A percentile compares a stretch with the other conserved stretches of the same genome.
Conservation (phyloP, 92 coral and sea anemone species). For the Palythoa caribaeorum region DNA sequence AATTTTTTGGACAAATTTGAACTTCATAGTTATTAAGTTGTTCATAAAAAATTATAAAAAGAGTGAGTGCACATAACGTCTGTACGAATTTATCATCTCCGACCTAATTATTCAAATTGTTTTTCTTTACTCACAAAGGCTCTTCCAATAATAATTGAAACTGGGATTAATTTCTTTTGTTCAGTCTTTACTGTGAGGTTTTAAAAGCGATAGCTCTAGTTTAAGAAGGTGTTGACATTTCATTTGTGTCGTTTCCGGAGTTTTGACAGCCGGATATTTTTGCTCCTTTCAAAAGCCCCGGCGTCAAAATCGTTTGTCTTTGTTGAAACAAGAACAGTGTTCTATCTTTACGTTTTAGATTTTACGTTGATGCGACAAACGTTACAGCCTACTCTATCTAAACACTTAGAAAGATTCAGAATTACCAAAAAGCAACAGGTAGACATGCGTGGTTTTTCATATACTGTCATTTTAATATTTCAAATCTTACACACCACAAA, state of each 20-base stretch:
- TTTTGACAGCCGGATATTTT: background rate
- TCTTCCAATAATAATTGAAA: too few relatives aligned
- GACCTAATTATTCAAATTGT: too few relatives aligned
- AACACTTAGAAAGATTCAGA: background rate
- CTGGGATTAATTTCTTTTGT: background rate
- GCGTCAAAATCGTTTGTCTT: background rate
- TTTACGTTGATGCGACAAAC: background rate
- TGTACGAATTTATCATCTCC: too few relatives aligned
- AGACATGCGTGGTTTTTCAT: background rate
- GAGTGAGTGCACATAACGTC: too few relatives aligned
- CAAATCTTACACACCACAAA: background rate
- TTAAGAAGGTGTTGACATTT: conserved; percentile 21
- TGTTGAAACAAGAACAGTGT: background rate
- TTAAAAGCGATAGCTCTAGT: background rate
- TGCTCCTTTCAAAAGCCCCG: background rate
- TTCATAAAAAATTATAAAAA: too few relatives aligned
- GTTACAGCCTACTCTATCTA: background rate
- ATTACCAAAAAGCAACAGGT: background rate
- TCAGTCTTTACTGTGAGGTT: background rate
- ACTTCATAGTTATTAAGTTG: too few relatives aligned
- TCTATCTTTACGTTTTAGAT: background rate
- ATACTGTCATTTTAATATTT: background rate
- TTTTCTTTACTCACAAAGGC: too few relatives aligned
- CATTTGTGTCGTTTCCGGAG: conserved; percentile 41
- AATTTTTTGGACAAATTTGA: too few relatives aligned